Percentiles rank a stretch among this genome's conserved stretches.
Evolutionary conservation across 2,113 vertebrate genomes (phyloP).

Genomic region (Phrynocephalus versicolor): DNA sequence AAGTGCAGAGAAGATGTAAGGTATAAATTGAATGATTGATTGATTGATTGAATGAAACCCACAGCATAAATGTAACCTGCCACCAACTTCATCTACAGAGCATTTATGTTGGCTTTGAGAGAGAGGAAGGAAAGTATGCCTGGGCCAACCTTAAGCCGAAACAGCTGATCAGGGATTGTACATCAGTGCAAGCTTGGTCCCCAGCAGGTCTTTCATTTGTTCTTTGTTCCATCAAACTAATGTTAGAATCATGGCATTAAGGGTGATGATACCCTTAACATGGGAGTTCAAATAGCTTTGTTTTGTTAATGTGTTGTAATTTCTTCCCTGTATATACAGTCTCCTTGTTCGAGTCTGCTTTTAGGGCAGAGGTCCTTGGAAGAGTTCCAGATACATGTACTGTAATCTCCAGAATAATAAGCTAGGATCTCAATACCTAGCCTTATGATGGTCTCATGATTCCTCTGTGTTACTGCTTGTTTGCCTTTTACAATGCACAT

Average conservation of each 20-base stretch:
- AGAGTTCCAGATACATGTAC: background rate
- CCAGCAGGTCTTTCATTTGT: constrained; percentile 22
- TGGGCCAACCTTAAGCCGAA: constrained; percentile 28
- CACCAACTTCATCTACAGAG: constrained; percentile 21
- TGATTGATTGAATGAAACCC: background rate
- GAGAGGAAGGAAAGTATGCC: background rate
- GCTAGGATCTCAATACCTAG: background rate
- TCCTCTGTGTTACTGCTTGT: background rate
- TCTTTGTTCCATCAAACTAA: constrained; percentile 39
- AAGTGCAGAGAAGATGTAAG: background rate
- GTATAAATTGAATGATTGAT: background rate
- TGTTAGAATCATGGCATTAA: background rate
- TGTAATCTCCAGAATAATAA: background rate
- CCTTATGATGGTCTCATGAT: background rate
- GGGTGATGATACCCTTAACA: too few species aligned
- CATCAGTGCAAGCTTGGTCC: constrained; percentile 21
- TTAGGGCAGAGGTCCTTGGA: constrained; percentile 12
- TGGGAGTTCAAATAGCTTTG: too few species aligned
- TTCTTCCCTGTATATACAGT: too few species aligned
- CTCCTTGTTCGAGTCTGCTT: too few species aligned
- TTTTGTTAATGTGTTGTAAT: too few species aligned
- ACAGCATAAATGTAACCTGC: background rate
- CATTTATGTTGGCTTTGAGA: background rate
- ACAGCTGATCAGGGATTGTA: constrained; percentile 9
- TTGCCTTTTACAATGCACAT: background rate